These are phyloP conservation scores for Apamea monoglypha DNA, from an alignment of 2,888 invertebrate genomes.

Conservation along the genomic window DNA sequence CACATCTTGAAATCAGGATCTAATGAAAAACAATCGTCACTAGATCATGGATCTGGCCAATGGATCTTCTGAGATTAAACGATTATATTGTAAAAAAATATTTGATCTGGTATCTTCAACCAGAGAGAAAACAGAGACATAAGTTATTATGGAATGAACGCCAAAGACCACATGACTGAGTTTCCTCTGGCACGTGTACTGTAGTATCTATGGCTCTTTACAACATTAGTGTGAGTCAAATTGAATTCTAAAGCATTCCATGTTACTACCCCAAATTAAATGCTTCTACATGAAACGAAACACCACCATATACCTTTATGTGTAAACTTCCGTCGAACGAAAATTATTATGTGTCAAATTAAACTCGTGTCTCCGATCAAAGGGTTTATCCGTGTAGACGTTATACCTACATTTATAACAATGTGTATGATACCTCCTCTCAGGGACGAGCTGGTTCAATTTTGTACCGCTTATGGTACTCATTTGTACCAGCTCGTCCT, in stretches of 20 bases:
- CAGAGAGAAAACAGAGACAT: no score
- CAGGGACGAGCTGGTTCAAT: not conserved
- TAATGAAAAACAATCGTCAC: no score
- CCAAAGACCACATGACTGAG: no score
- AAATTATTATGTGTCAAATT: slow-evolving; percentile 47
- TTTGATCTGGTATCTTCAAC: no score
- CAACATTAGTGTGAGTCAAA: slow-evolving; percentile 1
- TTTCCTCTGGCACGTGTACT: no score
- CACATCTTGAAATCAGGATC: no score
- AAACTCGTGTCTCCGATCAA: slow-evolving; percentile 40
- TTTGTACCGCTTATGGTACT: not conserved
- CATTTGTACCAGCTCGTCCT: not conserved
- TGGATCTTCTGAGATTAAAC: no score
- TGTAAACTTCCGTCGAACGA: slow-evolving; percentile 41
- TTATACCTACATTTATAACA: not conserved
- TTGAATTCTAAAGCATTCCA: slow-evolving; percentile 4
- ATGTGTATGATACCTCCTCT: not conserved
- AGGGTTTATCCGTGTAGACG: slow-evolving; percentile 11
- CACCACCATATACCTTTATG: slow-evolving; percentile 21
- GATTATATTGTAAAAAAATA: no score
- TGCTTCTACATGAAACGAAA: slow-evolving; percentile 13
- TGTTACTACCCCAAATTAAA: slow-evolving; percentile 15
- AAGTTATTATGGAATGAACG: no score
- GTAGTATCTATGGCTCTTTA: not conserved
- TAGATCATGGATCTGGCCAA: no score